phyloP scores from a whole-genome alignment of 2,888 invertebrate species.

The Molorchus minor region DNA sequence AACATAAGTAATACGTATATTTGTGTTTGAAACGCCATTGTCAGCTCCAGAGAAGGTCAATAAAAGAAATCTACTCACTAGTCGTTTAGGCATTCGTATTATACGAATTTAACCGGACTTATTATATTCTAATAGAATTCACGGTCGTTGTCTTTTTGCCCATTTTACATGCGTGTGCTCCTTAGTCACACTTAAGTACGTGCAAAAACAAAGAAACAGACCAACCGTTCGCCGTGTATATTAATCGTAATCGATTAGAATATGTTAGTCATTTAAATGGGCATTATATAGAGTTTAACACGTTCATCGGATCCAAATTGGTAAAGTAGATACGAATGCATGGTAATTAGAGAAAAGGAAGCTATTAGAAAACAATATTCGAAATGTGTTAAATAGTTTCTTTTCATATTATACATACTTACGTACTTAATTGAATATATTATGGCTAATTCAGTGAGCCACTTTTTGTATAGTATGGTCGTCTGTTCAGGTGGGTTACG shows the following conservation, averaged over 20 bases:
- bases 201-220: slow-evolving; percentile 29
- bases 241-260: slow-evolving; percentile 14
- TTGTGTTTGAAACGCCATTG: neutral
- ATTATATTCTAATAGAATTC: slow-evolving; percentile 5
- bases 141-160: neutral
- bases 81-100: neutral
- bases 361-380: too few relatives aligned
- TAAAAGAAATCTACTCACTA: slow-evolving; percentile 4
- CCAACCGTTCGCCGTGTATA: too few relatives aligned
- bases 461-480: too few relatives aligned
- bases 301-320: slow-evolving; percentile 13
- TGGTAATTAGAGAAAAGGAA: slow-evolving; percentile 11
- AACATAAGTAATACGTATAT: neutral
- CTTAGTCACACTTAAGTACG: slow-evolving; percentile 26
- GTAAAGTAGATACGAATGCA: neutral
- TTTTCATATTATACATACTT: too few relatives aligned
- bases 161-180: slow-evolving; percentile 11
- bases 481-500: too few relatives aligned
- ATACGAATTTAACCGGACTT: neutral
- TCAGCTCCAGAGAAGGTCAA: slow-evolving; percentile 10
- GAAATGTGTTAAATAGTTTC: too few relatives aligned
- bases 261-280: slow-evolving; percentile 20
- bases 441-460: too few relatives aligned
- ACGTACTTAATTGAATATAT: too few relatives aligned
- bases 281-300: slow-evolving; percentile 17